Evolutionary conservation across 2,888 invertebrate genomes (phyloP).

Genomic region (Candidula unifasciata): DNA sequence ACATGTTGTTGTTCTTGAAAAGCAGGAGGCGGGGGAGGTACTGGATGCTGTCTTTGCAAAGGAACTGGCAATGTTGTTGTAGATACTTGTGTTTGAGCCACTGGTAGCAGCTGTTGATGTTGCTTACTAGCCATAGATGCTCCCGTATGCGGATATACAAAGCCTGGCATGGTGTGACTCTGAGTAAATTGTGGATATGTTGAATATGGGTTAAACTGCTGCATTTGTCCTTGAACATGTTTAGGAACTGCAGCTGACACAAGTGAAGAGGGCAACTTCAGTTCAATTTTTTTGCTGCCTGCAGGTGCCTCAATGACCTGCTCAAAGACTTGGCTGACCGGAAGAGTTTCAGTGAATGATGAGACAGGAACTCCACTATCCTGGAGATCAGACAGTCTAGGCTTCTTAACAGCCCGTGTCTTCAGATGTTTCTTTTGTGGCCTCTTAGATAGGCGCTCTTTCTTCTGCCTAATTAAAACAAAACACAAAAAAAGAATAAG

Average conservation of each 20-base stretch:
- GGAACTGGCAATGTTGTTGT: not conserved
- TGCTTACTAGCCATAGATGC: not conserved
- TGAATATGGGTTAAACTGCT: not conserved
- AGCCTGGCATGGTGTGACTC: not conserved
- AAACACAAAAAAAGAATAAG: not conserved
- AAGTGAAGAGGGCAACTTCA: conserved; percentile 58
- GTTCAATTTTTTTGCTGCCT: conserved; percentile 78
- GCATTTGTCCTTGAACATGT: not conserved
- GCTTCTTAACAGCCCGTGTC: conserved; percentile 78
- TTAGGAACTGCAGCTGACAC: not conserved
- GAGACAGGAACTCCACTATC: conserved; percentile 52
- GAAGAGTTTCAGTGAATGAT: conserved; percentile 56
- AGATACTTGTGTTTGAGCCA: not conserved
- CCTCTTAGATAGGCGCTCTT: conserved; percentile 70
- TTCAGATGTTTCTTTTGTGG: conserved; percentile 45
- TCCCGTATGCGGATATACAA: not conserved
- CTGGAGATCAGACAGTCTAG: conserved; percentile 75
- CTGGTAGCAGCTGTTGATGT: not conserved
- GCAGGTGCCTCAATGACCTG: conserved; percentile 77
- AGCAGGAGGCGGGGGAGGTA: not conserved
- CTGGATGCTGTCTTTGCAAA: not conserved
- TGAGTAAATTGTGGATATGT: not conserved
- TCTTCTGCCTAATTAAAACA: conserved; percentile 22
- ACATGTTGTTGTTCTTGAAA: not conserved
- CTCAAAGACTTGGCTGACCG: conserved; percentile 74